Base-by-base conservation (phyloP, 2,888 invertebrate species). In the Anodontia alba region DNA sequence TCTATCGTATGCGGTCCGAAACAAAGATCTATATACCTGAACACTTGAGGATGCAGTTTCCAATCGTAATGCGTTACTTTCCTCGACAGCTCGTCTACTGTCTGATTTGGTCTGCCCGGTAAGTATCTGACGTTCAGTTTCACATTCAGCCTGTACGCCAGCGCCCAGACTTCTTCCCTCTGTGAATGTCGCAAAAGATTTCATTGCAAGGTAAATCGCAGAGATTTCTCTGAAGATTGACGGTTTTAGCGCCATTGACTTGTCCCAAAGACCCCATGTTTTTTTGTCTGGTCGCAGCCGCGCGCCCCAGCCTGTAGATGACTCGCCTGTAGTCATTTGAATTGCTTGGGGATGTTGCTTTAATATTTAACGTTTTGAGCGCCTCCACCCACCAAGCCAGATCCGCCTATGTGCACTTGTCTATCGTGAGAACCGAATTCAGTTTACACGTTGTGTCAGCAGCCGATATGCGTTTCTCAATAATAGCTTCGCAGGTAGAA, bases 381-480 rank as follows among this genome's bases (percentile, higher is more conserved):
- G 54, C 54, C 23, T 29, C 29, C 23, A 54, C 29, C 54, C 54
- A 54, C 54, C 54, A 54, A 26, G 23, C 23, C 17, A 54, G 54
- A 29, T 54, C 54, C 54, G 23, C 23, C 20, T 26, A 5, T 26
- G 54, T 54, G 29, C 23, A 20, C 23, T 26, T 54, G 54, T 17
- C 8, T 54, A 54, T 26, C 29, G 23, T 54, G 23, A n/a, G n/a
- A n/a, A n/a, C n/a, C n/a, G n/a, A n/a, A n/a, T n/a, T n/a, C n/a
- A 54, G 29, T 54, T 54, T 26, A 29, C 23, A 29, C 54, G 29
- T 54, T 54, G 23, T 10, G 54, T 26, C 29, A 54, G 29, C 29
- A 54, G 54, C 54, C 54, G 23, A 54, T 54, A 54, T 26, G 54
- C 29, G 29, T 54, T 54, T 54, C 54, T 54, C 54, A 54, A 20